Evolutionary conservation across 1,140 invertebrate species (phyloP), one percentile per base, ranked within the genome.

Genomic region (Caenorhabditis briggsae): DNA sequence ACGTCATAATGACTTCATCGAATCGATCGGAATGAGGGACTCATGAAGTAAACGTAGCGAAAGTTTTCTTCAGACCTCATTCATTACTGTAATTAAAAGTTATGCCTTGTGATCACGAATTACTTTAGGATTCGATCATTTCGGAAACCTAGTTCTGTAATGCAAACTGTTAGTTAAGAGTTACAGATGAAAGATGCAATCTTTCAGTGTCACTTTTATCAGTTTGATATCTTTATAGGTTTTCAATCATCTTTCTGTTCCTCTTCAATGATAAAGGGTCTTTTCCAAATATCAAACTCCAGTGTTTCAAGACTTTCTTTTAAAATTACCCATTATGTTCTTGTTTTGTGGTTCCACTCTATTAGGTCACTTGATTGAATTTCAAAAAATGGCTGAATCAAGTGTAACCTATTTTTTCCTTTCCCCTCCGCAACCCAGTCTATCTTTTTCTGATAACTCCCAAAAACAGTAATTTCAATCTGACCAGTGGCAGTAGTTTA

Each of bases 391-490:
- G 14, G 18, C 33, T 70, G 16, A 70, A 23, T 43, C 18, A 65
- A n/a, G 64, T 70, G 64, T 43, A 70, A 70, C 64, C 41, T 70
- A 33, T 70, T 46, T 70, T 46, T 18, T 46, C 18, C 41, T 5
- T 46, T 14, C 18, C 14, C 43, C 64, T 46, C 14, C 41, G 8
- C 41, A n/a, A 5, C 8, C 9, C 64, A 18, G 9, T 5, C 20
- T 70, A 43, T 70, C 64, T 64, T 11, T 64, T 23, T 0, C 59
- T 33, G 33, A 18, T 78, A 43, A 43, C 46, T 78, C 50, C 70
- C 70, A 78, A 78, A 78, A 78, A 78, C 70, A 78, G 70, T 78
- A 41, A 50, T 78, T 78, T 70, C 9, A 8, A 70, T 18, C 16
- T 78, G 70, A 50, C 43, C 70, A 78, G 41, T 64, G 59, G 20